phyloP scores from a whole-genome alignment of 2,113 vertebrate genomes.

The Melanotaenia duboulayi region DNA sequence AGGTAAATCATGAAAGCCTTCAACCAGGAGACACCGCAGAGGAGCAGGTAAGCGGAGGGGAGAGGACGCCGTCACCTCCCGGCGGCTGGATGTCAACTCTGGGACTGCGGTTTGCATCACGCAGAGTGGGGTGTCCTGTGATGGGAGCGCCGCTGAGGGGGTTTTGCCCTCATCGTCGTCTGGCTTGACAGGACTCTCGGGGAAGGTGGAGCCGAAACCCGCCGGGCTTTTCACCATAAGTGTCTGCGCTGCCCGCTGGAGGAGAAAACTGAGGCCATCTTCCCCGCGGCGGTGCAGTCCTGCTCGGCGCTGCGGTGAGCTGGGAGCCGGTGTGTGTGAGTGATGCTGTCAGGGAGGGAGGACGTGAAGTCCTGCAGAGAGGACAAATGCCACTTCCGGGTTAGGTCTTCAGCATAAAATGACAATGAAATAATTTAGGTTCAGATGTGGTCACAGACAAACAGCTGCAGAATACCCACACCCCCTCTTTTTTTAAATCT shows the following conservation, averaged over 20 bases:
- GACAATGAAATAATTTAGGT: too few relatives aligned
- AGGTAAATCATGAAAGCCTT: not conserved
- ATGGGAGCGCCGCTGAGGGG: not conserved
- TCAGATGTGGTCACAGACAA: too few relatives aligned
- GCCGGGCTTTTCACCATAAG: not conserved
- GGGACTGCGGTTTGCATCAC: slow-evolving; percentile 57
- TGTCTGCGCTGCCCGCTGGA: too few relatives aligned
- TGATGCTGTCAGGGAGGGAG: slow-evolving; percentile 33
- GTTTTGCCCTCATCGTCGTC: slow-evolving; percentile 25
- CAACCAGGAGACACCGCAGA: not conserved
- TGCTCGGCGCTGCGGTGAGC: slow-evolving; percentile 32
- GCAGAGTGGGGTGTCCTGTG: slow-evolving; percentile 42
- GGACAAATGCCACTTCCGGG: slow-evolving; percentile 17
- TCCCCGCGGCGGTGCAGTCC: slow-evolving; percentile 13
- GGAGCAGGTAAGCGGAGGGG: slow-evolving; percentile 32
- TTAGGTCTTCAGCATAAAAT: slow-evolving; percentile 30
- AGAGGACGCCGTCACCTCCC: slow-evolving; percentile 58
- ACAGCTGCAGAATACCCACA: too few relatives aligned
- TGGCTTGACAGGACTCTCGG: not conserved
- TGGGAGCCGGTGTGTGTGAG: slow-evolving; percentile 41
- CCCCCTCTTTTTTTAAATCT: too few relatives aligned
- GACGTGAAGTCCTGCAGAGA: not conserved
- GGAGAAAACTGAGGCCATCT: slow-evolving; percentile 16
- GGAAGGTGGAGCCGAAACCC: slow-evolving; percentile 1
- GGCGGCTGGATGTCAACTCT: slow-evolving; percentile 51